Conservation (phyloP, 92 coral and sea anemone genomes). For the Zoanthus sociatus region DNA sequence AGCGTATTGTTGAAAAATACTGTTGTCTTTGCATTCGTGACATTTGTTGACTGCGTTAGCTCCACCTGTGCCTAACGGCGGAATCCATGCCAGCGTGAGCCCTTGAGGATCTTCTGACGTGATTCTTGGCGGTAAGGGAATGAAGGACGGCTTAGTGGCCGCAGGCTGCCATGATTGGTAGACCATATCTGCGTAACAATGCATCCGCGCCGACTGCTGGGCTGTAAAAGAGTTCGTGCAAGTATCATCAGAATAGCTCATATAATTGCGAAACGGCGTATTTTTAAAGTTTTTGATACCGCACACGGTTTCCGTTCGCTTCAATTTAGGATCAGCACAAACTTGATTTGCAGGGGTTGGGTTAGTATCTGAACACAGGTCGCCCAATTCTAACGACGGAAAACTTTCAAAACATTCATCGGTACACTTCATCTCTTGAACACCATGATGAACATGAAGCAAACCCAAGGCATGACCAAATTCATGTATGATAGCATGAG, state of each 20-base stretch:
- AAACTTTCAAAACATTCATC: conserved; percentile 89
- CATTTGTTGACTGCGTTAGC: conserved; percentile 87
- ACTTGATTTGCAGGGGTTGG: conserved; percentile 80
- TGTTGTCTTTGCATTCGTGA: conserved; percentile 82
- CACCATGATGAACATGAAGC: conserved; percentile 95
- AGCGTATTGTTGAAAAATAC: conserved; percentile 92
- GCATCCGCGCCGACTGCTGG: conserved; percentile 97
- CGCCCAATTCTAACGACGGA: conserved; percentile 96
- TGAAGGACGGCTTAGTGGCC: conserved; percentile 85
- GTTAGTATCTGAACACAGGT: conserved; percentile 94
- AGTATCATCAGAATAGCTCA: conserved; percentile 88
- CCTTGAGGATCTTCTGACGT: conserved; percentile 66
- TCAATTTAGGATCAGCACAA: conserved; percentile 76
- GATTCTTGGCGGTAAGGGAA: conserved; percentile 95
- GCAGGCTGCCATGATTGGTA: conserved; percentile 93
- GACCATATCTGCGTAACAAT: conserved; percentile 86
- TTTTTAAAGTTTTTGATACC: conserved; percentile 58
- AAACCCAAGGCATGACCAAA: conserved; percentile 93
- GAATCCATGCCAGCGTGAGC: conserved; percentile 87
- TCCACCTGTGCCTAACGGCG: conserved; percentile 94
- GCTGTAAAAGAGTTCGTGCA: conserved; percentile 88
- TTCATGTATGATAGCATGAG: conserved; percentile 89
- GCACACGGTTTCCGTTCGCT: conserved; percentile 53
- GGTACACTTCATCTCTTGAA: conserved; percentile 72
- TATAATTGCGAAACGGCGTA: conserved; percentile 89